These are phyloP conservation scores for Drosophila parthenogenetica DNA, from an alignment of 2,888 invertebrate species.

Conservation along the genomic window DNA sequence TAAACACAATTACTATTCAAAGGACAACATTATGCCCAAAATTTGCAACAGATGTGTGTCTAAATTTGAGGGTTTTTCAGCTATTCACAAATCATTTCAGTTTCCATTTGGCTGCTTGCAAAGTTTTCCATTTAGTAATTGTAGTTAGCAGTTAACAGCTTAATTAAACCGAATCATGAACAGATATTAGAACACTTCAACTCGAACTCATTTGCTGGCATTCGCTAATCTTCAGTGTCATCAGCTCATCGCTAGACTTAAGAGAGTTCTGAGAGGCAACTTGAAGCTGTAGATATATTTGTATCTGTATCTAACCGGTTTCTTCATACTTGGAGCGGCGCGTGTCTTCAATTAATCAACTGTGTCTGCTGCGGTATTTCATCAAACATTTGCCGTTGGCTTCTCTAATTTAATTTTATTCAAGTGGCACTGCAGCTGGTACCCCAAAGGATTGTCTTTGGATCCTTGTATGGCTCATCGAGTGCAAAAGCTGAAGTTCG, in stretches of 20 bases:
- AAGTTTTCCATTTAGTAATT: constrained; percentile 31
- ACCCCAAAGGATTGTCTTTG: constrained; percentile 42
- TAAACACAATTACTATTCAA: no score
- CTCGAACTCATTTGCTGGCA: constrained; percentile 16
- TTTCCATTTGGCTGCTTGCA: constrained; percentile 39
- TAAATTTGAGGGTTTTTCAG: not conserved
- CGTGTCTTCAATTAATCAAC: constrained; percentile 82
- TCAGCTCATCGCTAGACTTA: constrained; percentile 31
- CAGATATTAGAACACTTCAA: constrained; percentile 28
- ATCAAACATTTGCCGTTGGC: constrained; percentile 31
- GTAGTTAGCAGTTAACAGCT: constrained; percentile 29
- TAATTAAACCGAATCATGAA: constrained; percentile 59
- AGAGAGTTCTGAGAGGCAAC: constrained; percentile 2
- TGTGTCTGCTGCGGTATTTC: constrained; percentile 23
- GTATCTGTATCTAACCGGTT: constrained; percentile 65
- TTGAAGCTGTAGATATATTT: not conserved
- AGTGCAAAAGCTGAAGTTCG: constrained; percentile 17
- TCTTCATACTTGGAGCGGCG: constrained; percentile 48
- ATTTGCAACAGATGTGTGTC: constrained; percentile 4
- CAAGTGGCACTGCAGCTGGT: constrained; percentile 47
- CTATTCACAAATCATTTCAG: constrained; percentile 8
- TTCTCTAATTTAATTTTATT: constrained; percentile 59
- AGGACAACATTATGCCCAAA: not conserved
- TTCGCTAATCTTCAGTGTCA: constrained; percentile 57
- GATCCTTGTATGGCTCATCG: constrained; percentile 20